These are phyloP conservation scores for Ptyas mucosa DNA, from an alignment of 2,113 vertebrate species.

Conservation along the genomic window DNA sequence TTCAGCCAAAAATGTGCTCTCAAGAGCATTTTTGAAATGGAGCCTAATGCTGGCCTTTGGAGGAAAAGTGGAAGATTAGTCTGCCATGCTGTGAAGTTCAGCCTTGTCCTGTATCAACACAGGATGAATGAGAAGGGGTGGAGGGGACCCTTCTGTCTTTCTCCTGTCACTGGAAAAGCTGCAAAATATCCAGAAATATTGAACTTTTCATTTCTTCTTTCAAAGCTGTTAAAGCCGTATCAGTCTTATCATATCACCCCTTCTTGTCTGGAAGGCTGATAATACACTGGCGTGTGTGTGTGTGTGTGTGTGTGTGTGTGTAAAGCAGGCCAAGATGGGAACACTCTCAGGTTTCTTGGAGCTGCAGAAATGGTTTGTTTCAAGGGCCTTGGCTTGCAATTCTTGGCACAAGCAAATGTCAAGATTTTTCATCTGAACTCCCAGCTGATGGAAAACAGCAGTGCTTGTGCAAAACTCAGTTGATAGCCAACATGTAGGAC, in stretches of 20 bases:
- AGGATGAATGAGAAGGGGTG: rapidly evolving
- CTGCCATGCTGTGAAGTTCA: slow-evolving; percentile 11
- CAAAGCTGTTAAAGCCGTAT: slow-evolving; percentile 15
- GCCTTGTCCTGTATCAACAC: background rate
- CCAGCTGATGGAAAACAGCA: slow-evolving; percentile 27
- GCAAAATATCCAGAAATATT: slow-evolving; percentile 6
- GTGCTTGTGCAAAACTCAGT: background rate
- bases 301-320: background rate
- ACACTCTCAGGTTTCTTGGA: slow-evolving; percentile 9
- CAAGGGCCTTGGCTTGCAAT: slow-evolving; percentile 5
- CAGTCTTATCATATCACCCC: slow-evolving; percentile 14
- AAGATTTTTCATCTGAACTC: slow-evolving; percentile 6
- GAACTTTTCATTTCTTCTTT: background rate
- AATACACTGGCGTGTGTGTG: background rate
- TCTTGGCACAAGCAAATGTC: slow-evolving; percentile 26
- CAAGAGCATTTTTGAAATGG: slow-evolving; percentile 39
- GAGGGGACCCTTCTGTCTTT: background rate
- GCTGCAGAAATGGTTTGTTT: slow-evolving; percentile 38
- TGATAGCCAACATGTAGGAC: background rate
- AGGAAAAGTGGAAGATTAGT: background rate
- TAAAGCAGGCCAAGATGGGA: slow-evolving; percentile 11
- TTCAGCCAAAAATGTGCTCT: slow-evolving; percentile 5
- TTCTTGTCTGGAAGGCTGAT: slow-evolving; percentile 25
- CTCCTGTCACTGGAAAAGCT: background rate
- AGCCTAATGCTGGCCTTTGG: slow-evolving; percentile 26